Conservation (phyloP, 1,140 invertebrate genomes). For the Drosophila bocki region DNA sequence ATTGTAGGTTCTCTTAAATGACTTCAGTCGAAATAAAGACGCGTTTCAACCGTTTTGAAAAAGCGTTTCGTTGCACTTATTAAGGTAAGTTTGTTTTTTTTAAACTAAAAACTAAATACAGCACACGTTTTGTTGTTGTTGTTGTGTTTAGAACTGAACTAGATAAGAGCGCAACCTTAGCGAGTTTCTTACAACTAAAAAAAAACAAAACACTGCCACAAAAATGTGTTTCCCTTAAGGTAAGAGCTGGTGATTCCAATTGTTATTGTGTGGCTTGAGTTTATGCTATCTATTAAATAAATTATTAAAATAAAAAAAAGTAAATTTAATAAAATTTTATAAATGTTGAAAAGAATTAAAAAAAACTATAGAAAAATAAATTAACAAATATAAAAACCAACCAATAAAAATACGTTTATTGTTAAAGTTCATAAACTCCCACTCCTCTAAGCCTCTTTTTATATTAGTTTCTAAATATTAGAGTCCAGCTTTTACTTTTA, state of each 20-base stretch:
- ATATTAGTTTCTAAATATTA: background rate
- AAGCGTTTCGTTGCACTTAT: conserved; percentile 77
- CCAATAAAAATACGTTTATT: too few relatives aligned
- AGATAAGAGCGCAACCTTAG: conserved; percentile 53
- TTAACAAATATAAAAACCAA: background rate
- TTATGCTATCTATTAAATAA: background rate
- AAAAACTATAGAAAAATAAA: background rate
- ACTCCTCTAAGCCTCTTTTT: background rate
- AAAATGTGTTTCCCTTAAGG: background rate
- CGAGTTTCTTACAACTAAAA: conserved; percentile 21
- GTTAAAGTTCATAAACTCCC: background rate
- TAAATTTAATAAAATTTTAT: background rate
- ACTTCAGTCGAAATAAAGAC: conserved; percentile 78
- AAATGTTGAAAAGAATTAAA: background rate
- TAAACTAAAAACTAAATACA: conserved; percentile 63
- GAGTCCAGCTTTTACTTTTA: background rate
- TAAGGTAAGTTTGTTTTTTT: conserved; percentile 14
- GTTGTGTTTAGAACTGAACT: conserved; percentile 76
- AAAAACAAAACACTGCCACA: background rate
- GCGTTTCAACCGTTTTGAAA: conserved; percentile 57
- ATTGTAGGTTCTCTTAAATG: conserved; percentile 56
- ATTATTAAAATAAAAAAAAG: background rate
- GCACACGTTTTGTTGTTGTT: conserved; percentile 40
- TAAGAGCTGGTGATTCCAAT: conserved; percentile 2
- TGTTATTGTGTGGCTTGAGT: background rate